Evolutionary conservation across 1,140 invertebrate species (phyloP).

Genomic region (Rhyzopertha dominica): DNA sequence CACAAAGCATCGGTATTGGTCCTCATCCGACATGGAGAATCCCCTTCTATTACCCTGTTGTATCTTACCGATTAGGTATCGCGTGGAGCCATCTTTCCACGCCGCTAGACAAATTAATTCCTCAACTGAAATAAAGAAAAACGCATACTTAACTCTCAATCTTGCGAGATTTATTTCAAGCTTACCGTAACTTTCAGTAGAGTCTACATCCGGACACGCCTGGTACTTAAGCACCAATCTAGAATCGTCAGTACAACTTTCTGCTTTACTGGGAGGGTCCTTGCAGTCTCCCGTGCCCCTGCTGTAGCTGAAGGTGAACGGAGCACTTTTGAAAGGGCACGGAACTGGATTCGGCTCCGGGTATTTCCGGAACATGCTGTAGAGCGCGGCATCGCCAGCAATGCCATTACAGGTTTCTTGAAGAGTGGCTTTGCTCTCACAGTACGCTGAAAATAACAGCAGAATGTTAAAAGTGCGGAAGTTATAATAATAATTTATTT

Average conservation of each 20-base stretch:
- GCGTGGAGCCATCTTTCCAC: conserved; percentile 79
- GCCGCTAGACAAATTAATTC: conserved; percentile 75
- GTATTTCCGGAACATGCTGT: conserved; percentile 68
- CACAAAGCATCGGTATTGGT: conserved; percentile 64
- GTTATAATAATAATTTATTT: no score
- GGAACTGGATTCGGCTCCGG: conserved; percentile 58
- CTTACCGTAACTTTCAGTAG: conserved; percentile 64
- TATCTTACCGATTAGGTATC: conserved; percentile 71
- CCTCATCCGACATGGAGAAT: conserved; percentile 53
- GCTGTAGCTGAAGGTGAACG: conserved; percentile 73
- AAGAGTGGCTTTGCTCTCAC: conserved; percentile 50
- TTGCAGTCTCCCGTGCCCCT: conserved; percentile 69
- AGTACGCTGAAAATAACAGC: conserved; percentile 52
- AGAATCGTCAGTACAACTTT: conserved; percentile 78
- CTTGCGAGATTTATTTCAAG: conserved; percentile 8
- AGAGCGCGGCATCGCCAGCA: conserved; percentile 64
- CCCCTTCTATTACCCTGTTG: conserved; percentile 49
- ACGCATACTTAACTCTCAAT: conserved; percentile 1
- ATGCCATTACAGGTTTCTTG: conserved; percentile 61
- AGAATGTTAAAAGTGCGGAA: conserved; percentile 7
- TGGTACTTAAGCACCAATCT: conserved; percentile 74
- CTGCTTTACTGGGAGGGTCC: conserved; percentile 68
- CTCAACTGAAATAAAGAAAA: conserved; percentile 58
- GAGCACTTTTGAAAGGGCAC: conserved; percentile 69
- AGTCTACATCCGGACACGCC: conserved; percentile 75